A percentile compares a stretch with the other conserved stretches of the same genome.
phyloP scores from a whole-genome alignment of 2,113 vertebrate species.

The Ploceus nigricollis region DNA sequence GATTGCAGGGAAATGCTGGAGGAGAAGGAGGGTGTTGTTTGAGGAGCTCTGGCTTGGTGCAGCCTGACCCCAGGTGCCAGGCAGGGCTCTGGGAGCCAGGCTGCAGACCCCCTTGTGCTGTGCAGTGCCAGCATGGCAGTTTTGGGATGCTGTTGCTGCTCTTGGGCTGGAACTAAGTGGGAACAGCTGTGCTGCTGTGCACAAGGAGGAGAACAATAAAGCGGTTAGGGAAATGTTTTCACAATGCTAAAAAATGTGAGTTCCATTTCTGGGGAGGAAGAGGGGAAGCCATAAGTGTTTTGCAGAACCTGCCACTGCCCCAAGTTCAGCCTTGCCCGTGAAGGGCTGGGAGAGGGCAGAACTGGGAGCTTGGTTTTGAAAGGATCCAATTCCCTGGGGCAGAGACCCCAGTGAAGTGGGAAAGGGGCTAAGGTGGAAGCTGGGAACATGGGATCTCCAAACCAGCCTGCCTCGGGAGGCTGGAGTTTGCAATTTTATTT shows the following conservation, averaged over 20 bases:
- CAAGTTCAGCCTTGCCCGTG: accelerated
- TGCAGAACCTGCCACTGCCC: background rate
- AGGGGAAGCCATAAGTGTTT: background rate
- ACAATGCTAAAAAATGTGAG: background rate
- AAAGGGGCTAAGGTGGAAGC: background rate
- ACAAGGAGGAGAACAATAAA: background rate
- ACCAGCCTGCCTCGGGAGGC: background rate
- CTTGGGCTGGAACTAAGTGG: background rate
- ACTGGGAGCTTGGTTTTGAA: background rate
- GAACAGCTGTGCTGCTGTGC: constrained; percentile 26
- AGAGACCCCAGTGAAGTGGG: background rate
- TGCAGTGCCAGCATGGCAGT: background rate
- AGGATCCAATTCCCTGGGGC: background rate
- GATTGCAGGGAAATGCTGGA: background rate
- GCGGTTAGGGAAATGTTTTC: background rate
- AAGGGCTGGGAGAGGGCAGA: background rate
- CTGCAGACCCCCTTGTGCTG: background rate
- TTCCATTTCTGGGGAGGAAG: background rate
- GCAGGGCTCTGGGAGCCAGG: background rate
- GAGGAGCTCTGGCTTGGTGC: background rate
- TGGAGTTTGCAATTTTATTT: background rate
- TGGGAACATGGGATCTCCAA: background rate
- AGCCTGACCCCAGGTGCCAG: background rate
- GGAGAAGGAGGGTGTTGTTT: background rate
- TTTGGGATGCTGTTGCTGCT: background rate